Percentiles rank a stretch among this genome's conserved stretches.
Evolutionary conservation across 2,797 vertebrate species (phyloP).

Genomic region (Onychomys torridus): DNA sequence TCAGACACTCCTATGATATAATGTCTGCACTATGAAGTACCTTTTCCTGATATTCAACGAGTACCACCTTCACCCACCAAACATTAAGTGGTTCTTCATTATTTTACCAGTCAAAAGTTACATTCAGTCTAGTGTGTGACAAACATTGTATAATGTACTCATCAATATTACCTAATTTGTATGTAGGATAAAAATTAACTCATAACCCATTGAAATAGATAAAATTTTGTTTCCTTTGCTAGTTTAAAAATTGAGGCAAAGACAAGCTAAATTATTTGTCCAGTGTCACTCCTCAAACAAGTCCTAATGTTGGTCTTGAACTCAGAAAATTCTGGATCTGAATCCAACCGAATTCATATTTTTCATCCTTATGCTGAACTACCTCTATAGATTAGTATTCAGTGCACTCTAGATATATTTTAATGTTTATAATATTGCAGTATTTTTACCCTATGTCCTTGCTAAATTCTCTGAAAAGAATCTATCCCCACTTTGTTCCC

Average conservation of each 20-base stretch:
- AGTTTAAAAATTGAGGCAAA: neutral
- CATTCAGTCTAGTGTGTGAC: neutral
- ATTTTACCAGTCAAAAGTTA: conserved; percentile 22
- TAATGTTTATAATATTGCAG: neutral
- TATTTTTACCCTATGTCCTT: neutral
- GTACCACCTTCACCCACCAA: neutral
- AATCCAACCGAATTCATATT: neutral
- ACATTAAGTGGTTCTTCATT: neutral
- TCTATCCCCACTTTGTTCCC: neutral
- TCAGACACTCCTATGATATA: neutral
- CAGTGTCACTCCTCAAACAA: neutral
- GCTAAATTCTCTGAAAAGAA: neutral
- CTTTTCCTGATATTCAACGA: neutral
- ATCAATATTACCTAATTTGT: conserved; percentile 40
- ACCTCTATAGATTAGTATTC: neutral
- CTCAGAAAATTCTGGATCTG: neutral
- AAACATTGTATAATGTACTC: neutral
- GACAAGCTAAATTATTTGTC: neutral
- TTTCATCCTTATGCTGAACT: neutral
- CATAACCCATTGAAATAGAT: neutral
- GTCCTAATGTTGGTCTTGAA: neutral
- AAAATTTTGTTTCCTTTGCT: neutral
- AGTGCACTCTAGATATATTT: neutral
- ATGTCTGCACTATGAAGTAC: neutral
- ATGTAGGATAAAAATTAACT: conserved; percentile 13